Base-by-base conservation (phyloP, 2,888 invertebrate genomes). In the Gasteruption jaculator region DNA sequence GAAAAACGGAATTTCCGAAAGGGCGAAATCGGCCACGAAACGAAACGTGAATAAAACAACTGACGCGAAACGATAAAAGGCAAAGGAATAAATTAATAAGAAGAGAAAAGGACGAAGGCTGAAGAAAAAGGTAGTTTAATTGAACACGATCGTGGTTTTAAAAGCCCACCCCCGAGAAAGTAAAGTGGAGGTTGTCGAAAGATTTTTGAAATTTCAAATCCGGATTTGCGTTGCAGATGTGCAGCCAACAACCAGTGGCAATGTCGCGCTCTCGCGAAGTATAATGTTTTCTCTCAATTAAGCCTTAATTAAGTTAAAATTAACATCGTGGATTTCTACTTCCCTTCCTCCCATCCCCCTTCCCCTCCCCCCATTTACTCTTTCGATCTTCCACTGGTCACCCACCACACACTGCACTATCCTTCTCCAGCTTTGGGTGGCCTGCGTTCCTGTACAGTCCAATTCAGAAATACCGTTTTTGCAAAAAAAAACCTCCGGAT, bases 251-350 rank as follows among this genome's bases (percentile, higher is more conserved):
- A 56, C 55, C 60, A 34, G 45, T 52, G 56, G 61, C 68, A 67
- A 62, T 65, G 68, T 67, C 63, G 60, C 60, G 61, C 53, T n/a
- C n/a, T 53, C 58, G 55, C 56, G 53, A 53, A 61, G 68, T 63
- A 68, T 67, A 68, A 68, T 68, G 68, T 71, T 71, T 70, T 67
- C 67, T 68, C 70, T 70, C 69, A 71, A 71, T 71, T 71, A 71
- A 71, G 70, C 68, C 69, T 71, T 71, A 71, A 71, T 71, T 71
- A 69, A 69, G 69, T 69, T 68, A 69, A 69, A 69, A 69, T 69
- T 69, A 69, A 68, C 69, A 69, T 69, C 68, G 63, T 60, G 65
- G 60, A 67, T 62, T 64, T 61, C 66, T 58, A 58, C 59, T 50
- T 52, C 61, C 56, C 53, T 48, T 48, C 53, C 47, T 46, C 45